Conservation (phyloP, 2,797 vertebrate genomes). For the Silurus aristotelis region DNA sequence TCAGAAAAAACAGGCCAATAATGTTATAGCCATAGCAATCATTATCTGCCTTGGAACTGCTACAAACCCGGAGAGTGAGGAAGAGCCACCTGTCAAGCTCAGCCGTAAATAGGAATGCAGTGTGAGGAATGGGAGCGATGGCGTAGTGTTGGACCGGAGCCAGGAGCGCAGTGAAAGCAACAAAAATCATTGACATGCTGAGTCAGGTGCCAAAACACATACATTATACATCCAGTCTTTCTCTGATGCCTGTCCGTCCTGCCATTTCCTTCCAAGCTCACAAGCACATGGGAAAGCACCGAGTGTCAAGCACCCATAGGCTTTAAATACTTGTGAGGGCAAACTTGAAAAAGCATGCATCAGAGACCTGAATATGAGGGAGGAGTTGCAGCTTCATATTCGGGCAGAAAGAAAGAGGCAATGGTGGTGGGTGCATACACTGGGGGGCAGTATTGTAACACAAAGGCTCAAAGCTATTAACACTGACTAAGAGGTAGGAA, state of each 20-base stretch:
- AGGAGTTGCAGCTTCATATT: conserved; percentile 22
- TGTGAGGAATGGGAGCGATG: conserved; percentile 75
- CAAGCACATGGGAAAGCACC: conserved; percentile 41
- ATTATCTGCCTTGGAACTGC: conserved; percentile 74
- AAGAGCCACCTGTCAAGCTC: conserved; percentile 71
- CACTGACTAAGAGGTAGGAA: conserved; percentile 54
- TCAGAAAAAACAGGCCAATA: conserved; percentile 74
- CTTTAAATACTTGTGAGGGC: conserved; percentile 48
- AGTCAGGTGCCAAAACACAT: conserved; percentile 70
- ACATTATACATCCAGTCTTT: conserved; percentile 54
- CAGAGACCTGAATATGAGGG: conserved; percentile 38
- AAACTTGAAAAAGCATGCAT: conserved; percentile 47
- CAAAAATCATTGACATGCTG: conserved; percentile 72
- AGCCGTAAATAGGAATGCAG: conserved; percentile 75
- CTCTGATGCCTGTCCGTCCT: conserved; percentile 51
- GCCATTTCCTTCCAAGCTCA: conserved; percentile 48
- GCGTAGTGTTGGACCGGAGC: conserved; percentile 69
- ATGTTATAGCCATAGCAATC: conserved; percentile 76
- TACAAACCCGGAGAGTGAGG: conserved; percentile 64
- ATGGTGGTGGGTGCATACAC: conserved; percentile 59
- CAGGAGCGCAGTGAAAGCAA: conserved; percentile 72
- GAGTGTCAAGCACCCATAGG: conserved; percentile 54
- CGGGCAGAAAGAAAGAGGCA: not conserved
- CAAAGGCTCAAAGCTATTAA: conserved; percentile 50
- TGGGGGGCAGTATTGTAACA: conserved; percentile 77